Evolutionary conservation across 1,140 invertebrate genomes (phyloP), one percentile per base, ranked within the genome.

Genomic region (Drosophila setifemur): DNA sequence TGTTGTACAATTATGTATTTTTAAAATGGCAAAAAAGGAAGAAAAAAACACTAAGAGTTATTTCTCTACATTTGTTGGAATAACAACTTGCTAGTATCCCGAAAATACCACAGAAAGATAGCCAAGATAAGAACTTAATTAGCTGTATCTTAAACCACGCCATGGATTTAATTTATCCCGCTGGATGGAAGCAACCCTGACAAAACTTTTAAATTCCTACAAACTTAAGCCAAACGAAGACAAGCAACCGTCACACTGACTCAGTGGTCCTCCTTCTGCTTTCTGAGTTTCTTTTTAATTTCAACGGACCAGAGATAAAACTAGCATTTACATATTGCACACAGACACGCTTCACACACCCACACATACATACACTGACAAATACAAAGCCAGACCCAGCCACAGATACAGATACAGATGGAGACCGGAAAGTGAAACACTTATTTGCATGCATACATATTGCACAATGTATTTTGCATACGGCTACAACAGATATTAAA

Each of bases 281-380:
- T 48, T n/a, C 45, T 23, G 48, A 66, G 60, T 77, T 72, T 60
- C 67, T 60, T 66, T 76, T 76, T 60, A 72, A 55, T 81, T 70
- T 70, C 52, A 44, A 69, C 66, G 50, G 66, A 49, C 52, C 52
- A 39, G 52, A 70, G 52, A 70, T 70, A 70, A 69, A 58, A 70
- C 67, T 71, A 71, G 39, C 67, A 71, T 71, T 71, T 71, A 71
- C 68, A 71, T 71, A 71, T 72, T 57, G 33, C 53, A 58, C 50
- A 55, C 39, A 71, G 26, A 47, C 57, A 64, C 57, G 58, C 42
- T 23, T 12, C 60, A 39, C 60, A 64, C 60, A 64, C 48, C 33
- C 31, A 28, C 55, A 37, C 14, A 18, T 5, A 5, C 33, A 44
- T 12, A 26, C 42, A 44, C 25, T 8, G 7, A 23, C 60, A 23